These are phyloP conservation scores for Hemiscyllium ocellatum DNA, from an alignment of 2,113 vertebrate species.

Conservation along the genomic window DNA sequence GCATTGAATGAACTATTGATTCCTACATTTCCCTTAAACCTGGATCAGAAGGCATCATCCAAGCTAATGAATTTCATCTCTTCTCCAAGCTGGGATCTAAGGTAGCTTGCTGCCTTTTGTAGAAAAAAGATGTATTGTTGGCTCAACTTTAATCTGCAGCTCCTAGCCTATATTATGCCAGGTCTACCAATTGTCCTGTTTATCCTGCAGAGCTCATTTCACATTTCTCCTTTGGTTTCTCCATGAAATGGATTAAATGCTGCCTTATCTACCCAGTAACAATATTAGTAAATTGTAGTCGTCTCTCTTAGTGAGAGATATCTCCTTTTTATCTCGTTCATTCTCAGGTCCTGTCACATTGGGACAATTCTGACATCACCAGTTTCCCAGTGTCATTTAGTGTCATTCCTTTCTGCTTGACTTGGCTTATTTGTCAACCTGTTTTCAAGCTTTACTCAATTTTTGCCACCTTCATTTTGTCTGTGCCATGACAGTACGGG, in stretches of 20 bases:
- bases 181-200: too few relatives aligned
- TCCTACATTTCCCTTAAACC: constrained; percentile 30
- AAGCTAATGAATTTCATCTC: constrained; percentile 26
- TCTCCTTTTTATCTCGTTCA: not conserved
- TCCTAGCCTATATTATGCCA: not conserved
- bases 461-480: not conserved
- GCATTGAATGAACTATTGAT: constrained; percentile 36
- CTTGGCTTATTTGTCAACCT: not conserved
- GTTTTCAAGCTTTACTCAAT: not conserved
- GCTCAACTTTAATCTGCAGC: not conserved
- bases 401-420: not conserved
- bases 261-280: not conserved
- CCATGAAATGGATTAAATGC: not conserved
- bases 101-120: not conserved
- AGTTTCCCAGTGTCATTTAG: not conserved
- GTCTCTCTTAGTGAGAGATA: not conserved
- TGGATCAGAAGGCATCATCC: constrained; percentile 33
- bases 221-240: not conserved
- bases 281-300: not conserved
- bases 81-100: not conserved
- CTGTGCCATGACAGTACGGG: not conserved
- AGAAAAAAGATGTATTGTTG: not conserved
- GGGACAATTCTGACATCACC: not conserved
- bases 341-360: not conserved
- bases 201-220: not conserved